Conservation (phyloP, 2,797 vertebrate genomes). For the Poeciliopsis presidionis region DNA sequence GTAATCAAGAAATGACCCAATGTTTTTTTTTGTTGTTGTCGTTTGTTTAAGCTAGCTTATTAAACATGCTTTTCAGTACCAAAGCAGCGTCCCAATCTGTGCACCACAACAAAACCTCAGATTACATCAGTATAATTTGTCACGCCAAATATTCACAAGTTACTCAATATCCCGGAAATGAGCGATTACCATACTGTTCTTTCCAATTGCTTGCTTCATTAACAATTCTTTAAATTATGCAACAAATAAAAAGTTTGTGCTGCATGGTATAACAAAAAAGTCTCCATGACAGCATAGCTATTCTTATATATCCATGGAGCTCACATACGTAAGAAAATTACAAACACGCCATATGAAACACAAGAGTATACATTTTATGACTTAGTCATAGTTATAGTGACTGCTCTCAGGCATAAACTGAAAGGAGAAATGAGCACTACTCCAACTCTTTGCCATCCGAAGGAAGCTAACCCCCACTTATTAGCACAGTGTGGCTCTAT, state of each 20-base stretch:
- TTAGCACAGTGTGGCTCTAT: conserved; percentile 73
- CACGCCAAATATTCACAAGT: conserved; percentile 47
- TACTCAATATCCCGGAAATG: conserved; percentile 62
- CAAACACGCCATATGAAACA: not conserved
- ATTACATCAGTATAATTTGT: conserved; percentile 37
- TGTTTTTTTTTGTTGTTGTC: too few relatives aligned
- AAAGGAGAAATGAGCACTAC: conserved; percentile 40
- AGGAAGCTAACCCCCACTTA: conserved; percentile 62
- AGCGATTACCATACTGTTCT: conserved; percentile 35
- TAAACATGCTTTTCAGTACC: conserved; percentile 27
- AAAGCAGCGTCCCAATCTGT: conserved; percentile 20
- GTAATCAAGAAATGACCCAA: conserved; percentile 7
- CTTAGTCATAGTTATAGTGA: conserved; percentile 6
- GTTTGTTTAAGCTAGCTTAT: not conserved
- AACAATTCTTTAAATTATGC: conserved; percentile 17
- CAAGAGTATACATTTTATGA: not conserved
- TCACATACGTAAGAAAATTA: conserved; percentile 2
- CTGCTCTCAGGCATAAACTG: conserved; percentile 4
- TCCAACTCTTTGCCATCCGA: conserved; percentile 35
- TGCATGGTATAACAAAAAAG: conserved; percentile 21
- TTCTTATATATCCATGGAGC: conserved; percentile 15
- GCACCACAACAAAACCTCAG: conserved; percentile 54
- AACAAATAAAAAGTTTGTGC: conserved; percentile 4
- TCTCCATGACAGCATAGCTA: conserved; percentile 4
- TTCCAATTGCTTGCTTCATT: conserved; percentile 11